Conservation (phyloP, 1,140 invertebrate genomes). For the Sminthurinus signatus region DNA sequence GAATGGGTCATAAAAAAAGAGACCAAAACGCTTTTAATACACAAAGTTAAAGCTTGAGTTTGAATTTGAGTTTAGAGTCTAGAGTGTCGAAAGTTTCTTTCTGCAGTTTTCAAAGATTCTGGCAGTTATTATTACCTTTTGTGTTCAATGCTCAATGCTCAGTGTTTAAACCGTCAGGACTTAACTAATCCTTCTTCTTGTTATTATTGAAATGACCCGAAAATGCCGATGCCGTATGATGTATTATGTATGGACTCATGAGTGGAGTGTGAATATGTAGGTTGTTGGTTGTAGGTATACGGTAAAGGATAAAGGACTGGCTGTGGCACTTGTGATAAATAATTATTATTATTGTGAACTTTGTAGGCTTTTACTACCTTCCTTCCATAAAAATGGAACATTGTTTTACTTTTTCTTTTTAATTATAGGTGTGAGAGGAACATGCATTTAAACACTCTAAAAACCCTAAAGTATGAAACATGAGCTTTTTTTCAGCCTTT, state of each 20-base stretch:
- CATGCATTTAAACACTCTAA: too few species aligned
- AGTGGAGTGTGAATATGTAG: neutral
- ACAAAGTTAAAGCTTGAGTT: too few species aligned
- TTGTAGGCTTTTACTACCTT: slow-evolving; percentile 6
- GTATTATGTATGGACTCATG: too few species aligned
- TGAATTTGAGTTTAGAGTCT: slow-evolving; percentile 7
- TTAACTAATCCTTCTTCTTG: neutral
- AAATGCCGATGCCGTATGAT: too few species aligned
- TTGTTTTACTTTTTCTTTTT: slow-evolving; percentile 6
- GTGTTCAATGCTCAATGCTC: too few species aligned
- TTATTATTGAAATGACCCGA: too few species aligned
- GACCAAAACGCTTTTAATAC: slow-evolving; percentile 11
- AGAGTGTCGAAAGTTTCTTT: slow-evolving; percentile 29
- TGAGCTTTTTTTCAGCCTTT: too few species aligned
- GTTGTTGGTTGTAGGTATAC: too few species aligned
- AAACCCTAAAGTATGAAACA: too few species aligned
- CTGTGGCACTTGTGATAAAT: neutral
- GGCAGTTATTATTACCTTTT: slow-evolving; percentile 11
- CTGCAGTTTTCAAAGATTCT: neutral
- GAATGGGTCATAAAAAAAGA: slow-evolving; percentile 23
- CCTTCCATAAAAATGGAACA: slow-evolving; percentile 3
- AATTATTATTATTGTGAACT: slow-evolving; percentile 11
- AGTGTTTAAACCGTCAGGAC: slow-evolving; percentile 5
- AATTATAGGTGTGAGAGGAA: too few species aligned
- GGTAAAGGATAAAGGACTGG: too few species aligned